Base-by-base conservation (phyloP, 2,888 invertebrate genomes). In the Agriopis leucophaearia region DNA sequence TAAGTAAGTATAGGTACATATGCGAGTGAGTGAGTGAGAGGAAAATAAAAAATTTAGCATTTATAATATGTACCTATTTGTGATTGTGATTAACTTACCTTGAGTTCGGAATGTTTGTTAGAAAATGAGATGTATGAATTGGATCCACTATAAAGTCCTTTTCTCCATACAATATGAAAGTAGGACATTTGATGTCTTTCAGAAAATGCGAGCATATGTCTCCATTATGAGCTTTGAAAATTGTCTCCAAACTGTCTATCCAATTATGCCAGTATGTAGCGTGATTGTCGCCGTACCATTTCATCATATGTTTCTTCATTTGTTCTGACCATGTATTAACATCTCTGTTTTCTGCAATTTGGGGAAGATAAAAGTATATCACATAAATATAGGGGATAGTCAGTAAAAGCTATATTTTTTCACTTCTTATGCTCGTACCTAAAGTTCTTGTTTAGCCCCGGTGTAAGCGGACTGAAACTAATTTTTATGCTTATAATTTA, bases 151-250 rank as follows among this genome's bases (percentile, higher is more conserved):
- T 91, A 0, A 96, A 95, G 88, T 99, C 98, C 82, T 97, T 97
- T 72, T 95, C 95, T 0, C 98, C 98, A 81, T 98, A 97, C 47
- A 98, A 80, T 74, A 98, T 96, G 36, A 97, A 94, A 0, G 97
- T 97, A 0, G 97, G 96, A 73, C 97, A 96, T 61, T 92, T 91
- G 18, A 98, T 96, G 56, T 95, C 90, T 2, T 94, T 83, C 45
- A 98, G 80, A 18, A 94, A 84, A 2, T 94, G 88, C 67, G 94
- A 95, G 83, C 97, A 98, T 72, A 98, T 95, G 80, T 98, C 95
- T 0, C 97, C 97, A 38, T 95, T 90, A 0, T 95, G 93, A 6
- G 94, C 88, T 12, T 94, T 89, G 72, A 92, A 95, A 55, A 97
- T 89, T 3, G 85, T 85, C 16, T 84, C 82, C 81, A 96, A 94